These are phyloP conservation scores for Ditula angustiorana DNA, from an alignment of 2,888 invertebrate genomes.

Conservation along the genomic window DNA sequence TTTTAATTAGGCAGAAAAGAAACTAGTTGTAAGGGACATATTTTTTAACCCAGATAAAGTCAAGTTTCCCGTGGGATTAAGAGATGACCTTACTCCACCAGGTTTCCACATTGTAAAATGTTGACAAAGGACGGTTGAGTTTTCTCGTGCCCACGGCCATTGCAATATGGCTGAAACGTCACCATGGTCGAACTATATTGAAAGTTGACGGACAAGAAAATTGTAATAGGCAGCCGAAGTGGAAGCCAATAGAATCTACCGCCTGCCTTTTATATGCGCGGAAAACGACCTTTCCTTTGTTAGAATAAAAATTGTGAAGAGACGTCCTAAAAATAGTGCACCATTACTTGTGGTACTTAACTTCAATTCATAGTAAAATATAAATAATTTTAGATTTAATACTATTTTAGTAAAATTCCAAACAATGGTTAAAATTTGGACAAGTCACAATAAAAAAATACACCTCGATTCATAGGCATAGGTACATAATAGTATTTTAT, in stretches of 20 bases:
- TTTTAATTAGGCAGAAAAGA: neutral
- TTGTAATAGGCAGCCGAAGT: constrained; percentile 39
- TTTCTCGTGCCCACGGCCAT: neutral
- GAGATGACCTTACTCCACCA: too few relatives aligned
- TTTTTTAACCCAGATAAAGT: neutral
- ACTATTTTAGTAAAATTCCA: too few relatives aligned
- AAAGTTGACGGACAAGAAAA: constrained; percentile 17
- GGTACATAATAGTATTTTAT: too few relatives aligned
- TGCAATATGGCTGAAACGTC: neutral
- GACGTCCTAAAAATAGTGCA: too few relatives aligned
- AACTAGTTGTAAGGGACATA: neutral
- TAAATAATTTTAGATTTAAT: too few relatives aligned
- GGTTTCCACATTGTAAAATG: too few relatives aligned
- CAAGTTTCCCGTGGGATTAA: too few relatives aligned
- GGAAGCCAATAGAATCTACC: constrained; percentile 41
- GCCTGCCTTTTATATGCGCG: constrained; percentile 45
- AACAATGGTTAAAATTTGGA: too few relatives aligned
- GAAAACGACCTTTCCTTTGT: constrained; percentile 50
- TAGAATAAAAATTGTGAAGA: constrained; percentile 53
- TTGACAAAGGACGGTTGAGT: neutral
- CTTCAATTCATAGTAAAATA: too few relatives aligned
- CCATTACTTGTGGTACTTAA: too few relatives aligned
- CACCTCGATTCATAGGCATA: too few relatives aligned
- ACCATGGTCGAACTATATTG: constrained; percentile 1
- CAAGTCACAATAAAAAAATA: too few relatives aligned